phyloP scores from a whole-genome alignment of 1,140 invertebrate genomes.

The Mycetomoellerius zeteki region DNA sequence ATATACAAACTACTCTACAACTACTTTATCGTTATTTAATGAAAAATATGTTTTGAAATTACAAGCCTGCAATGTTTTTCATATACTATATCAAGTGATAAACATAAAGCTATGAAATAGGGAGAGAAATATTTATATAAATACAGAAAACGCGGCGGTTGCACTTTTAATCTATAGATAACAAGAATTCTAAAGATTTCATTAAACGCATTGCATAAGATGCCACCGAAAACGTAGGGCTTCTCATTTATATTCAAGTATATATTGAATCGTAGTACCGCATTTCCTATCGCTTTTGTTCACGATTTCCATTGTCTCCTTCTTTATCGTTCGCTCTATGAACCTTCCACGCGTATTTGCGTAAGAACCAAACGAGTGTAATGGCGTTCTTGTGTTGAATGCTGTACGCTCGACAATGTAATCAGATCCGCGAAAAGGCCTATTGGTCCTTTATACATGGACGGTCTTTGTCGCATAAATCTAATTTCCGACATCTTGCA shows the following conservation, averaged over 20 bases:
- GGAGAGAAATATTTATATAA: no score
- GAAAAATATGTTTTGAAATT: neutral
- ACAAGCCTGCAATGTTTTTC: neutral
- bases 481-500: conserved; percentile 49
- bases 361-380: conserved; percentile 61
- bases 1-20: neutral
- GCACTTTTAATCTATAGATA: neutral
- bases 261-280: conserved; percentile 53
- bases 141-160: neutral
- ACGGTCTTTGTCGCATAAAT: conserved; percentile 45
- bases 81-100: neutral
- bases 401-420: conserved; percentile 52
- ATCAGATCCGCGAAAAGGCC: conserved; percentile 62
- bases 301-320: conserved; percentile 62
- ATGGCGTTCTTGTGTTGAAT: conserved; percentile 67
- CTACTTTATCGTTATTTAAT: neutral
- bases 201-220: conserved; percentile 44
- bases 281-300: conserved; percentile 75
- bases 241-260: conserved; percentile 45
- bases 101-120: neutral
- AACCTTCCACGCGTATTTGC: conserved; percentile 69
- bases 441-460: conserved; percentile 1
- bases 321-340: conserved; percentile 45
- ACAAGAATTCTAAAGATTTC: conserved; percentile 16
- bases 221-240: conserved; percentile 49